Base-by-base conservation (phyloP, 1,140 invertebrate genomes). In the Lutraria rhynchaena region DNA sequence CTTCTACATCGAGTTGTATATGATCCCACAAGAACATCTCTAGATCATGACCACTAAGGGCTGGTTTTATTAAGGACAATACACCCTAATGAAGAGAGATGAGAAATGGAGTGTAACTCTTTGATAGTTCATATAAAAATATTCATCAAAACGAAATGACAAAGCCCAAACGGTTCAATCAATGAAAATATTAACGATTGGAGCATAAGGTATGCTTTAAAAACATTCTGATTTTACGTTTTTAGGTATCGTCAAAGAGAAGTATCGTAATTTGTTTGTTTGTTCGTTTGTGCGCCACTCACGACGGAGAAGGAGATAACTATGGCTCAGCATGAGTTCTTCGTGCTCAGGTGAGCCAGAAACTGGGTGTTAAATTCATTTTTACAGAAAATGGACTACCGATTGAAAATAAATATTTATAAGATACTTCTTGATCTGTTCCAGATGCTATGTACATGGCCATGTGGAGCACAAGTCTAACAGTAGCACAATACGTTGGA, bases 381-480 rank as follows among this genome's bases (percentile, higher is more conserved):
- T n/a, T n/a, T n/a, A n/a, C 13, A 13, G n/a, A 13, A 1, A 17
- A 13, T 4, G 19, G 58, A 61, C n/a, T 61, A 19, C 1, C 31
- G 15, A 17, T 19, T 17, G 3, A 22, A 31, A n/a, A n/a, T n/a
- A n/a, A n/a, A n/a, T n/a, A n/a, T n/a, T n/a, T n/a, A n/a, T n/a
- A n/a, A n/a, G n/a, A n/a, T 41, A 58, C 53, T 35, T 65, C 41
- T 29, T 17, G 11, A 51, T 83, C 76, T 24, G 17, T 13, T 37
- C 78, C 67, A 33, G 86, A 78, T 17, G 83, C 86, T 41, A 88
- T 29, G 57, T 83, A 87, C 84, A 90, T 82, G 4, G 88, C 53
- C 57, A 88, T 75, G 69, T 90, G 89, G 15, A 80, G 57, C 0
- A 90, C 29, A 9, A 90, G 69, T 41, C 88, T 82, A 2, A 87